Evolutionary conservation across 1,140 invertebrate species (phyloP), one percentile per base, ranked within the genome.

Genomic region (Solenopsis fugax): DNA sequence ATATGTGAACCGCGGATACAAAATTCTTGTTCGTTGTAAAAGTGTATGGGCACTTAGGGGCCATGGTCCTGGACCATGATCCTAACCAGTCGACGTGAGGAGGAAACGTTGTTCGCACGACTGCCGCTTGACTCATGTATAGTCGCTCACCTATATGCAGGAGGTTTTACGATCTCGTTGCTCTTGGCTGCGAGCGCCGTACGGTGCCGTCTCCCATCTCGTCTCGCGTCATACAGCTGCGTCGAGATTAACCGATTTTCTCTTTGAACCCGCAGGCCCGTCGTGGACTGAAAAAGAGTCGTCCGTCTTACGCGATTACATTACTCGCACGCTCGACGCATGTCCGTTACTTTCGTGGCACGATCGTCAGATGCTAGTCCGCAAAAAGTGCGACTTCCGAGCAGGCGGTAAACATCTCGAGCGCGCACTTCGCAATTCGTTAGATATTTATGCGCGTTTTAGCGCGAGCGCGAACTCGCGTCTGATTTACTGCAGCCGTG

Each of bases 1-100:
- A 93, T 91, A 90, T 89, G 91, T 81, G 89, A 78, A 65, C 29
- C 62, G 52, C 45, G 58, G 4, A 45, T 29, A 18, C 41, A 18
- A 50, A 87, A 72, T 48, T 60, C 52, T 54, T 77, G 18, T 29
- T 72, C 64, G 16, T 76, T 34, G 5, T 37, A 24, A 52, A 50
- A 16, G 45, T 72, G 50, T 50, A 52, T 12, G 1, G 1, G 21
- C 37, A 52, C 50, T 37, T 34, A 24, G 10, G 24, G 41, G 54
- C n/a, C n/a, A n/a, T n/a, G n/a, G 29, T 13, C n/a, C 34, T 67
- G 62, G 37, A 54, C 24, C n/a, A n/a, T n/a, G n/a, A n/a, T n/a
- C n/a, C n/a, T n/a, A n/a, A n/a, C n/a, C 21, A 34, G 56, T 13
- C 21, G 86, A 65, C 48, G 69, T 6, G 60, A 76, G 24, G 18